Evolutionary conservation across 2,888 invertebrate genomes (phyloP), one percentile per base, ranked within the genome.

Genomic region (Bombyx huttoni): DNA sequence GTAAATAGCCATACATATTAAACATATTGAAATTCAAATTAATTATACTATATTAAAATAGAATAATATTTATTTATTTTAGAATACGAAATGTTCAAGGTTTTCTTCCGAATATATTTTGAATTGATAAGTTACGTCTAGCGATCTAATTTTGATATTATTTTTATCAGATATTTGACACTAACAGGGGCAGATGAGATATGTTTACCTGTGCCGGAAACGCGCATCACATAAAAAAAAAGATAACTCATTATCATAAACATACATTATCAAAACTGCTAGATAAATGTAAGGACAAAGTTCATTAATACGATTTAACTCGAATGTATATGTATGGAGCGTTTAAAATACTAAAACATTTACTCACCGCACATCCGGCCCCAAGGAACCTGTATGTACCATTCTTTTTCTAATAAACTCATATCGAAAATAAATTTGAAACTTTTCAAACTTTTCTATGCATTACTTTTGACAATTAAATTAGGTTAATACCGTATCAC

Each of bases 301-400:
- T 24, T 24, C 33, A 12, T 8, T 9, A 48, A 8, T 33, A 12
- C 9, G 8, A 14, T 48, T 24, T 48, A 13, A 7, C 12, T 24
- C 48, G 14, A 47, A 13, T 47, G 24, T 47, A n/a, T 47, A 6
- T 47, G n/a, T 13, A n/a, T 13, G 13, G 14, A 47, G 14, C 47
- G 13, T 8, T 47, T 13, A 9, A 47, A 47, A 0, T 13, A 14
- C 2, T 13, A 10, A 47, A 47, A 47, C 24, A 8, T 50, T 5
- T 58, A 78, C 85, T 81, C 68, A 87, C 88, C 68, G 53, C 77
- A 79, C 57, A 87, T 68, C 57, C 71, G 70, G 10, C 88, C 87
- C 87, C 87, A 87, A 0, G 87, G 87, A 1, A 71, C 84, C 63
- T 82, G 67, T 24, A 87, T 83, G 62, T 64, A 88, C 87, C 87